Evolutionary conservation across 2,113 vertebrate species (phyloP), one percentile per base, ranked within the genome.

Genomic region (Stigmatopora nigra): DNA sequence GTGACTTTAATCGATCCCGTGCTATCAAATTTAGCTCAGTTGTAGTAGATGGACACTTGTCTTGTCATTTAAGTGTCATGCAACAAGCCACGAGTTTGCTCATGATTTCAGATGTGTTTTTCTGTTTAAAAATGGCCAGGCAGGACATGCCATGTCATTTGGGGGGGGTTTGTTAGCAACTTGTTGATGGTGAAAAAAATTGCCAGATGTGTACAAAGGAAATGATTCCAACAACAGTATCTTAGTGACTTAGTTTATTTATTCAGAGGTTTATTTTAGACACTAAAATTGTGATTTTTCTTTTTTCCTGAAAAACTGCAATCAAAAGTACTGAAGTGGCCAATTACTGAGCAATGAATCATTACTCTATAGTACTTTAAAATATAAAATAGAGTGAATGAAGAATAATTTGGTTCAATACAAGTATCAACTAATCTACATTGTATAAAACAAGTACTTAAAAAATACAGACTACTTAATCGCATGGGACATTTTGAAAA

Each of bases 101-200:
- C 12, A 25, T 31, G 13, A 63, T 63, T 62, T 61, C 63, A 71
- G 66, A 20, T 7, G 1, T 46, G 41, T 15, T 69, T 69, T 73
- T 49, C 36, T 2, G 15, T 14, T 56, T 56, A 7, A 31, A 35
- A 56, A 31, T 31, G 53, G 7, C 16, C 22, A 56, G 22, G 22
- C 53, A 15, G 22, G 3, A 56, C 22, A 31, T 31, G 7, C 52
- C 13, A 25, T n/a, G n/a, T 15, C 25, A 56, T 56, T 31, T 31
- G 53, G 1, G 22, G 1, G 22, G 14, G 25, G 14, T 55, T 55
- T 25, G 52, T 52, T 20, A 4, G 12, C 19, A 25, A 25, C 52
- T 25, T 55, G 52, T 56, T 31, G 22, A 31, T 56, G 14, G 15
- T 48, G 5, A 51, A 51, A 51, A 53, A 51, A 51, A 53, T 52